phyloP scores from a whole-genome alignment of 2,888 invertebrate genomes.

The Ophonus ardosiacus region DNA sequence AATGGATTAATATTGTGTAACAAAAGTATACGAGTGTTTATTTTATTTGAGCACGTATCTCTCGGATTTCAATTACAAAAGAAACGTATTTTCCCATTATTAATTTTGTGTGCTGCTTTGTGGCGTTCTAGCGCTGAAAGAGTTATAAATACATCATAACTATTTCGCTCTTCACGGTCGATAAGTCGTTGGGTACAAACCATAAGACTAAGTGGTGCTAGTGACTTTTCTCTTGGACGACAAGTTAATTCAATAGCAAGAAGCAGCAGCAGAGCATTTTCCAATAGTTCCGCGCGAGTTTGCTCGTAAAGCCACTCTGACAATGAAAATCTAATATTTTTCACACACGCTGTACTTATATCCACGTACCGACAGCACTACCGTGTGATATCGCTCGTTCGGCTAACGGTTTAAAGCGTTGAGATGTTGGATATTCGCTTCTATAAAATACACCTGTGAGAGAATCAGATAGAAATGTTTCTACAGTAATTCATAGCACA shows the following conservation, averaged over 20 bases:
- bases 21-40: too few relatives aligned
- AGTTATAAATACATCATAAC: neutral
- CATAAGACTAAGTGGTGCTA: neutral
- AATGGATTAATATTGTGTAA: too few relatives aligned
- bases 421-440: neutral
- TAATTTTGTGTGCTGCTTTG: neutral
- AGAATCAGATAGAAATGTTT: neutral
- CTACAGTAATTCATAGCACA: neutral
- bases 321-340: constrained; percentile 43
- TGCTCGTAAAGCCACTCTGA: constrained; percentile 6
- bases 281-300: constrained; percentile 1
- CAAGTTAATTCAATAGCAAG: constrained; percentile 1
- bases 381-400: neutral
- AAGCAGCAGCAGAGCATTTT: neutral
- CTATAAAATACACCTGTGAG: neutral
- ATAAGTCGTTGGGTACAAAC: neutral
- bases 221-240: neutral
- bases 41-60: neutral
- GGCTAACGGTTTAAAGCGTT: neutral
- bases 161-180: too few relatives aligned
- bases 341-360: neutral
- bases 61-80: neutral
- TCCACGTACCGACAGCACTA: constrained; percentile 1
- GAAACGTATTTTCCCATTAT: neutral
- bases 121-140: neutral